These are phyloP conservation scores for Galaxea fascicularis DNA, from an alignment of 92 coral and sea anemone genomes.

Conservation along the genomic window DNA sequence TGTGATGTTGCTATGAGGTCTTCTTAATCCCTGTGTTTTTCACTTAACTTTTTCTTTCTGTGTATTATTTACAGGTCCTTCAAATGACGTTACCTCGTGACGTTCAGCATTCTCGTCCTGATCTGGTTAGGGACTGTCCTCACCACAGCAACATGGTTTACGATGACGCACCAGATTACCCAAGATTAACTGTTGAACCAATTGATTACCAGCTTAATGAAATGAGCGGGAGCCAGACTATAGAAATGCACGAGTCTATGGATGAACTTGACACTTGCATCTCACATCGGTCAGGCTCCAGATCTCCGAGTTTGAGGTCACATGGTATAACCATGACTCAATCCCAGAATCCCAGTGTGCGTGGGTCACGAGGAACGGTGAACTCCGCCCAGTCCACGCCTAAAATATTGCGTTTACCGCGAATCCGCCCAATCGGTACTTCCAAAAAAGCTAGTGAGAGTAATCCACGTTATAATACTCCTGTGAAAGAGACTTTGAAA, in stretches of 20 bases:
- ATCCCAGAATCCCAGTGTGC: conserved; percentile 70
- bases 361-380: conserved; percentile 63
- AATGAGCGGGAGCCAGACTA: conserved; percentile 56
- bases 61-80: conserved; percentile 25
- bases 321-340: conserved; percentile 26
- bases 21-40: neutral
- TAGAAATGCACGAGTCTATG: conserved; percentile 44
- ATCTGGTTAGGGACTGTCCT: conserved; percentile 45
- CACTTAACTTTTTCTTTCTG: neutral
- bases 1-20: neutral
- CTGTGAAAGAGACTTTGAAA: conserved; percentile 66
- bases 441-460: conserved; percentile 37
- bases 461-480: conserved; percentile 18
- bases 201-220: conserved; percentile 61
- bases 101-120: conserved; percentile 12
- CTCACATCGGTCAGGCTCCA: conserved; percentile 52
- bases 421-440: conserved; percentile 58
- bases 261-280: conserved; percentile 51
- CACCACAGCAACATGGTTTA: conserved; percentile 66
- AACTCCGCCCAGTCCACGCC: conserved; percentile 84
- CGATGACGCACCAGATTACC: conserved; percentile 53
- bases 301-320: conserved; percentile 66
- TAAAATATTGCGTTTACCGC: conserved; percentile 71
- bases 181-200: conserved; percentile 63
- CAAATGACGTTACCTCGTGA: conserved; percentile 62